A percentile compares a stretch with the other conserved stretches of the same genome.
These are phyloP conservation scores for Drosophila formosana DNA, from an alignment of 2,888 invertebrate species.

Conservation along the genomic window DNA sequence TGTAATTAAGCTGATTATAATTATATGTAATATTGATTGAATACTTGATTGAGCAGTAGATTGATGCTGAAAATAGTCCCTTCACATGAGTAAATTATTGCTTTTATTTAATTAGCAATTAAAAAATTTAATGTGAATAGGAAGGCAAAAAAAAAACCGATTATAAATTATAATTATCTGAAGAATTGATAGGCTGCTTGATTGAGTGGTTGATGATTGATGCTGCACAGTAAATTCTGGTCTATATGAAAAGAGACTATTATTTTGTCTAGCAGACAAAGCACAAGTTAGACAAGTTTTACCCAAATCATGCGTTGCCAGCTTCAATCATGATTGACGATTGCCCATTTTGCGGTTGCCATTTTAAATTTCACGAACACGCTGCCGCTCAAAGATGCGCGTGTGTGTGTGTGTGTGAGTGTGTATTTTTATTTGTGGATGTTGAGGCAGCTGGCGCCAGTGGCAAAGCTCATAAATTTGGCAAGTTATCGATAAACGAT, in stretches of 20 bases:
- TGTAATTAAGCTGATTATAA: background rate
- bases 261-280: too few species aligned
- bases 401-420: background rate
- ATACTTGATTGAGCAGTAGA: background rate
- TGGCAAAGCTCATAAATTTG: constrained; percentile 62
- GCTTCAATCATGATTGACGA: constrained; percentile 35
- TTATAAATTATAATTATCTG: too few species aligned
- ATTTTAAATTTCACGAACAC: constrained; percentile 9
- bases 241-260: too few species aligned
- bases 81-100: too few species aligned
- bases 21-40: background rate
- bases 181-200: background rate
- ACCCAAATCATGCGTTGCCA: background rate
- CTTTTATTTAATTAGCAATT: too few species aligned
- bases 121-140: too few species aligned
- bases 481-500: constrained; percentile 71
- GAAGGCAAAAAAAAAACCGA: too few species aligned
- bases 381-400: constrained; percentile 12
- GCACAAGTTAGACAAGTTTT: background rate
- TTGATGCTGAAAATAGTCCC: too few species aligned
- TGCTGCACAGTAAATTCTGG: too few species aligned
- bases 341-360: constrained; percentile 12
- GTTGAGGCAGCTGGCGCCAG: constrained; percentile 46
- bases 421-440: background rate
- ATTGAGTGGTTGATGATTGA: background rate